Evolutionary conservation across 1,140 invertebrate species (phyloP), one percentile per base, ranked within the genome.

Genomic region (Bombus waltoni): DNA sequence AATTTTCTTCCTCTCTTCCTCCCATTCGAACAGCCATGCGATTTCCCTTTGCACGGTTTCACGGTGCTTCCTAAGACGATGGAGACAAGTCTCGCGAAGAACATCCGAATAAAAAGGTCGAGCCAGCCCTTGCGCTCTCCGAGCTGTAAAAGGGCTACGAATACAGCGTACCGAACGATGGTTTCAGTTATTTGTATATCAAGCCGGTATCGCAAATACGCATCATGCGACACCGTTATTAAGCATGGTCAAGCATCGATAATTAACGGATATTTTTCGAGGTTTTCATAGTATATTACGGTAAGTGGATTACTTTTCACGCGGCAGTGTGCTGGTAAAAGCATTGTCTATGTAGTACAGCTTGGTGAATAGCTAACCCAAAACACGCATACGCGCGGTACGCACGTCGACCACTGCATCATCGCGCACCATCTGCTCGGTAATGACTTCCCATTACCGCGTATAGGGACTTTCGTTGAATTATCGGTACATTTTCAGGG

Each of bases 401-500:
- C 93, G 91, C 91, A 91, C 89, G 86, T 93, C 92, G 91, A 90
- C 91, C 94, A 93, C 93, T 95, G 94, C 94, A 95, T 95, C 94
- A 94, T 94, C 93, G 92, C 90, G 94, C 94, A 93, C 94, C 94
- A 95, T 95, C 94, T 95, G 94, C 91, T 93, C 92, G 91, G 94
- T 95, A 95, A 95, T 95, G 94, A 95, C 94, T 92, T 87, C 90
- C 93, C 93, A 94, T 95, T 95, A 95, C 94, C 91, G 85, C 91
- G 88, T 89, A 91, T 91, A 92, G 90, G 93, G 94, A 94, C 93
- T 95, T 95, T 94, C 90, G 91, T 89, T 94, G 92, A 94, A 95
- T 95, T 95, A 95, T 94, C 93, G 92, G 91, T 92, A 92, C 90
- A 92, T 94, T 94, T 93, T 94, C 93, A 91, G 83, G 74, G 81